Evolutionary conservation across 2,113 vertebrate species (phyloP), one percentile per base, ranked within the genome.

Genomic region (Colaptes auratus): DNA sequence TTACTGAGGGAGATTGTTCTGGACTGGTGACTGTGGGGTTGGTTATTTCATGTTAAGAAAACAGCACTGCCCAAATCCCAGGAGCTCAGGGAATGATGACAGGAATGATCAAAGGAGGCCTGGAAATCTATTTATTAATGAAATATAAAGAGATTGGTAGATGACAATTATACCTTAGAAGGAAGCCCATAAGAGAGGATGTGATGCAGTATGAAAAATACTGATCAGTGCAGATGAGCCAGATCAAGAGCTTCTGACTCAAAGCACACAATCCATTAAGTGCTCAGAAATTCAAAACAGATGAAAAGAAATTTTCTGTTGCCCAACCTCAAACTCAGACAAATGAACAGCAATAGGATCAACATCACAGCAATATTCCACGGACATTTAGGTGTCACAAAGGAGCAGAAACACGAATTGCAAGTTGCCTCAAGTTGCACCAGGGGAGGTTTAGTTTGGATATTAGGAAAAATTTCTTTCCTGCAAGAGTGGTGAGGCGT

Each of bases 51-150:
- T 79, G 89, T 87, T 88, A 90, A 89, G 75, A 70, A 94, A 90
- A 81, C 84, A 92, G 86, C 83, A 52, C 42, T 56, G 78, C 5
- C 2, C 55, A 89, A 89, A 84, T 95, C 95, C 92, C 93, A 76
- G 89, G 85, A 92, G 91, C 85, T 78, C 70, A 0, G 3, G 69
- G 75, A 53, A 95, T 31, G 72, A 91, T 83, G 87, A 88, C 88
- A 89, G 93, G 65, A 86, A 73, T 18, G n/a, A 89, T 95, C 85
- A 96, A 80, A 95, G 89, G 75, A 92, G 82, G 86, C 65, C n/a
- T 92, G 75, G 80, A 95, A 89, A 89, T 86, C 95, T 96, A 82
- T 93, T 94, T 96, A 94, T 96, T 95, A 96, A 94, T 93, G 93
- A 83, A 91, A 93, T 92, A 90, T 71, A 95, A 87, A 91, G 85